Base-by-base conservation (phyloP, 2,888 invertebrate species). In the Eupithecia insigniata region DNA sequence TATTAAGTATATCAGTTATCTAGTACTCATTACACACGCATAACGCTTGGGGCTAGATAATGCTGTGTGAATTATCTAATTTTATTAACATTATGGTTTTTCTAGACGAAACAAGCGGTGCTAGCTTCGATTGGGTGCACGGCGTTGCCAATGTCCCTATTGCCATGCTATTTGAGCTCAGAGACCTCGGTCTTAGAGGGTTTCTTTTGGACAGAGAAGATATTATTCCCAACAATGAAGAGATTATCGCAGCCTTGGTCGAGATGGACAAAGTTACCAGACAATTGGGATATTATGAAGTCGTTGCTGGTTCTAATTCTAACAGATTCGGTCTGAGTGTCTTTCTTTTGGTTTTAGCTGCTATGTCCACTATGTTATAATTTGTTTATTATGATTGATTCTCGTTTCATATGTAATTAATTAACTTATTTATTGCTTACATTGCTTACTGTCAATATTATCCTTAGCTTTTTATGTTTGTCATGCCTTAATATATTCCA, bases 91-190 rank as follows among this genome's bases (percentile, higher is more conserved):
- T n/a, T n/a, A 18, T 61, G 7, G 32, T 32, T 65, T 32, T 84
- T 83, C 30, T 82, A 95, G 95, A 95, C 72, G 83, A 83, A 66
- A 91, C 93, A 72, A 93, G 92, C 28, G 95, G 95, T 0, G 87
- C 92, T 12, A 94, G 93, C 69, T 94, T 94, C 69, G 96, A 96
- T 81, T 96, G 95, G 95, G 96, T 95, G 0, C 95, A 95, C 80
- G 92, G 92, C 5, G 87, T 81, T 0, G 90, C 94, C 1, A 88
- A 94, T 1, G 90, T 95, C 0, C 95, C 95, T 12, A 92, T 96
- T 32, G 89, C 95, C 6, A 95, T 94, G 80, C 94, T 96, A 0
- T 92, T 96, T 32, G 96, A 96, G 80, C 91, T 96, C 1, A 87
- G 96, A 36, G 96, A 96, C 77, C 86, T 89, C 4, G 95, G 96